phyloP scores from a whole-genome alignment of 2,797 vertebrate species.

The Gila robusta region DNA sequence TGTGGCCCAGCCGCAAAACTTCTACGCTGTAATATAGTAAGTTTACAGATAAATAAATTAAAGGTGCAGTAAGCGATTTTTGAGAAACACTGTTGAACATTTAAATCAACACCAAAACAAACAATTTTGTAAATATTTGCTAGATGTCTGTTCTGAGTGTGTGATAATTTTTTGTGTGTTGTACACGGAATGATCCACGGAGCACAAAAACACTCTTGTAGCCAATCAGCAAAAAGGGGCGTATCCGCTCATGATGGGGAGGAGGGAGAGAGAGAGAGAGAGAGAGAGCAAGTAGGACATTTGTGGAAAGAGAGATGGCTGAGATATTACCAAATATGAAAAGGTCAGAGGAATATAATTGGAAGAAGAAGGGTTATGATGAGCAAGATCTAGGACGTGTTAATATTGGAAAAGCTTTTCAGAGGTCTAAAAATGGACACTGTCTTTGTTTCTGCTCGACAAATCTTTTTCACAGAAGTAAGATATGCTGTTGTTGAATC shows the following conservation, averaged over 20 bases:
- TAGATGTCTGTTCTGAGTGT: background rate
- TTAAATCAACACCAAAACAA: background rate
- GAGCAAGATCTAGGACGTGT: background rate
- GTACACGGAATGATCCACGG: too few relatives aligned
- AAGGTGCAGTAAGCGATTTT: background rate
- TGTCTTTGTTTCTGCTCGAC: too few relatives aligned
- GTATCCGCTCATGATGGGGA: too few relatives aligned
- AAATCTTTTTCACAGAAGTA: too few relatives aligned
- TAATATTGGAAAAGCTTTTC: background rate
- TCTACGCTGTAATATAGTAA: conserved; percentile 59
- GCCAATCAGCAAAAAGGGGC: too few relatives aligned
- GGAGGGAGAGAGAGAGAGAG: too few relatives aligned
- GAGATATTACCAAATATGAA: background rate
- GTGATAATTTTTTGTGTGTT: too few relatives aligned
- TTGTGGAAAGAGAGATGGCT: background rate
- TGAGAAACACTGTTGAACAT: background rate
- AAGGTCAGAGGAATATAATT: background rate
- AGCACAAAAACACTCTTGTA: too few relatives aligned
- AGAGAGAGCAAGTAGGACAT: too few relatives aligned
- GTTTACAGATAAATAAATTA: too few relatives aligned
- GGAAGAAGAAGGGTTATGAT: background rate
- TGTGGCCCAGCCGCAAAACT: conserved; percentile 75
- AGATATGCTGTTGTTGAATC: too few relatives aligned
- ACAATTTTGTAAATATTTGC: background rate
- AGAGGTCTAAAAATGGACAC: background rate